phyloP scores from a whole-genome alignment of 2,113 vertebrate species.

The Papio anubis region DNA sequence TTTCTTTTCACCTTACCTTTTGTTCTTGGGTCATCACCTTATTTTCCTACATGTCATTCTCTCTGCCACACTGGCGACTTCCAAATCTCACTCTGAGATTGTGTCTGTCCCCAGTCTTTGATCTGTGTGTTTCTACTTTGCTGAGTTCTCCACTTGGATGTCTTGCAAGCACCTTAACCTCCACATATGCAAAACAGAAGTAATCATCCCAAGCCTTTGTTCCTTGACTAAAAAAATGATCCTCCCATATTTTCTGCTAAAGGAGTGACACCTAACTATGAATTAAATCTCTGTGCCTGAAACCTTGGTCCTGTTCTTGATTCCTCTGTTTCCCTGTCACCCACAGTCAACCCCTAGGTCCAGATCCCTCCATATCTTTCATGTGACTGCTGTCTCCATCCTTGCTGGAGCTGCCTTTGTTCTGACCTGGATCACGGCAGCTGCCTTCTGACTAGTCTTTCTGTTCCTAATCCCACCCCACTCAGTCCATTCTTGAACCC shows the following conservation, averaged over 20 bases:
- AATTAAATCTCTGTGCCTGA: not conserved
- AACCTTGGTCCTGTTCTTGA: not conserved
- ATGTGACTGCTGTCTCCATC: not conserved
- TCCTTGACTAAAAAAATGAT: accelerated
- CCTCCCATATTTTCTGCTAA: not conserved
- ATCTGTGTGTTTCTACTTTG: not conserved
- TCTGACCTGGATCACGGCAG: not conserved
- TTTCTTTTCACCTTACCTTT: not conserved
- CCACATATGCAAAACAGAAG: not conserved
- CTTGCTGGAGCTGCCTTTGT: not conserved
- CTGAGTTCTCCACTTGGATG: not conserved
- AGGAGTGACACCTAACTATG: not conserved
- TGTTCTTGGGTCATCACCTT: not conserved
- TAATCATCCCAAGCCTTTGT: not conserved
- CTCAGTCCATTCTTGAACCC: not conserved
- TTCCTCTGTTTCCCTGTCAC: not conserved
- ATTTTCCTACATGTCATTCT: not conserved
- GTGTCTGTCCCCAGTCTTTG: not conserved
- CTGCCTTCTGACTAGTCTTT: not conserved
- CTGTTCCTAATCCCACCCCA: not conserved
- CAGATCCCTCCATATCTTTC: not conserved
- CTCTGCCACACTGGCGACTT: not conserved
- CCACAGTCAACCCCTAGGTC: not conserved
- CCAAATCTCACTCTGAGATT: not conserved
- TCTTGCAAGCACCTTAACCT: not conserved